These are phyloP conservation scores for Chaenodraco wilsoni DNA, from an alignment of 2,797 vertebrate genomes.

Conservation along the genomic window DNA sequence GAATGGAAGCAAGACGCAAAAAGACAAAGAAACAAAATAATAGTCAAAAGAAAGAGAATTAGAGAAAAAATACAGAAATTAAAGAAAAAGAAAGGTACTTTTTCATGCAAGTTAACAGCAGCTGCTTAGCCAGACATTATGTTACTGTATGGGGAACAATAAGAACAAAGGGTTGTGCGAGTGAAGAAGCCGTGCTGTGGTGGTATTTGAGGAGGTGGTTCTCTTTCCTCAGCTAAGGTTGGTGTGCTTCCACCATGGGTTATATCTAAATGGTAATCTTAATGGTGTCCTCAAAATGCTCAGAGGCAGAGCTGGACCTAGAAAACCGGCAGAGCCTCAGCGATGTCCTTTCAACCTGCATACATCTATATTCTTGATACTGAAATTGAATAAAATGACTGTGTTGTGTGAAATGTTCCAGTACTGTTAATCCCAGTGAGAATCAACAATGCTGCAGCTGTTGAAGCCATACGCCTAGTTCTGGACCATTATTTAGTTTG, in stretches of 20 bases:
- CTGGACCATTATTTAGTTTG: neutral
- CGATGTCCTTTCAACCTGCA: constrained; percentile 14
- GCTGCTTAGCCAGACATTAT: neutral
- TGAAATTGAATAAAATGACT: neutral
- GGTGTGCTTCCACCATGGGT: neutral
- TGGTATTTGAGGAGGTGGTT: neutral
- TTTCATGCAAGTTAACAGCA: neutral
- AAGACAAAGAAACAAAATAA: neutral
- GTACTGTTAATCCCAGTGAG: neutral
- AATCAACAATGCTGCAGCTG: too few species aligned
- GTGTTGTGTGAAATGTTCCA: neutral
- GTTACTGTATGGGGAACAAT: neutral
- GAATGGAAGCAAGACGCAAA: neutral
- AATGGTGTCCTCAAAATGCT: constrained; percentile 24
- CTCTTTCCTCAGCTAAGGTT: neutral
- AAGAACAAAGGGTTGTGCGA: constrained; percentile 32
- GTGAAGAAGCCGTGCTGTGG: neutral
- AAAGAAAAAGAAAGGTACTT: neutral
- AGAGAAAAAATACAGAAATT: neutral
- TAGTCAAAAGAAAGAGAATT: neutral
- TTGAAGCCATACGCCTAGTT: neutral
- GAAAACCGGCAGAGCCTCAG: constrained; percentile 2
- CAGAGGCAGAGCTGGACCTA: constrained; percentile 13
- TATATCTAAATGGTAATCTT: constrained; percentile 56
- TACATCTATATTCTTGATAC: neutral